Base-by-base conservation (phyloP, 2,113 vertebrate species). In the Xiphorhynchus elegans region DNA sequence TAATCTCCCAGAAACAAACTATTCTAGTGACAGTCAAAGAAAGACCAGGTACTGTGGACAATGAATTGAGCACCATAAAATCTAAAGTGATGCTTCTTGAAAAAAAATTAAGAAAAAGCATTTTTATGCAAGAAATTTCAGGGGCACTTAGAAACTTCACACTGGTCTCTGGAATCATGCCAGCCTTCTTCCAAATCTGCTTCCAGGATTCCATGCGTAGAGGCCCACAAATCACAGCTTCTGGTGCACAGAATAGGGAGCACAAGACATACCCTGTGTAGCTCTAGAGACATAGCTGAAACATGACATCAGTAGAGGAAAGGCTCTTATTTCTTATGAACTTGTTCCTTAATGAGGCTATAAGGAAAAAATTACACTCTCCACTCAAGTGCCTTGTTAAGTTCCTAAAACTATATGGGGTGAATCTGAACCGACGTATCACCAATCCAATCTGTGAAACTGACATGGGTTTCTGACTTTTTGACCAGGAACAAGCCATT, bases 1-100 rank as follows among this genome's bases (percentile, higher is more conserved):
- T 53, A 87, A 66, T 33, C 50, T 75, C 4, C 70, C 93, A 24
- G 80, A 92, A 58, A 63, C 33, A 52, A 91, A 79, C 20, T 72
- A 69, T 73, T 92, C 68, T 39, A 64, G 75, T 35, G 84, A 96
- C 72, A 63, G 18, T 68, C 87, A 63, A 60, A 96, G 58, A 79
- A 96, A 40, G 31, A 78, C 35, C 92, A 98, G 98, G 96, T 98
- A 97, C 17, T 47, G 14, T 50, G 40, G 19, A 53, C 26, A 85
- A 35, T 63, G 24, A 62, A 49, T 62, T 46, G 6, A 63, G 42
- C 55, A 46, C 25, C 2, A 6, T 40, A 73, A 46, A 3, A 4
- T 42, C 52, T 84, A 2, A 60, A 81, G 53, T 28, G 17, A 1
- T 5, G 19, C 88, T 78, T 72, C 17, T 84, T 78, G 31, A 1